phyloP scores from a whole-genome alignment of 2,888 invertebrate genomes.

The Nysson spinosus region DNA sequence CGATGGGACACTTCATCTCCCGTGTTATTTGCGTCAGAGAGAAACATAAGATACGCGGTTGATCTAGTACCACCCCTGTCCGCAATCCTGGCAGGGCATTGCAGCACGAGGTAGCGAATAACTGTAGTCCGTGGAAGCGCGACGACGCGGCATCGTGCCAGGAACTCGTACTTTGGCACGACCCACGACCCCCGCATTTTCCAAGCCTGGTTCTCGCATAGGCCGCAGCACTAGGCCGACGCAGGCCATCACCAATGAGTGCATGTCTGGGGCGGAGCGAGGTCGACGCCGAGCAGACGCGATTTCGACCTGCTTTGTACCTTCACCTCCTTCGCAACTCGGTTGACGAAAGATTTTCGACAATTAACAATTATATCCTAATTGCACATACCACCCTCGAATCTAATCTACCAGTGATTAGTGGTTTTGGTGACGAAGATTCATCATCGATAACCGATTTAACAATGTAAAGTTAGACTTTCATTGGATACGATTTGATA shows the following conservation, averaged over 20 bases:
- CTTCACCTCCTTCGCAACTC: slow-evolving; percentile 19
- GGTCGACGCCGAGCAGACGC: slow-evolving; percentile 62
- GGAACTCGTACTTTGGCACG: slow-evolving; percentile 64
- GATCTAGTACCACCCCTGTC: slow-evolving; percentile 49
- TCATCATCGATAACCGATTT: too few relatives aligned
- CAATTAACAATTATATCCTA: slow-evolving; percentile 37
- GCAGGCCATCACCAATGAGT: slow-evolving; percentile 75
- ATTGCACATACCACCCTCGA: too few relatives aligned
- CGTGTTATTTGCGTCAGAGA: slow-evolving; percentile 15
- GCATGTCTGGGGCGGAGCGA: slow-evolving; percentile 75
- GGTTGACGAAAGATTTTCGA: slow-evolving; percentile 9
- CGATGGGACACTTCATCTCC: slow-evolving; percentile 11
- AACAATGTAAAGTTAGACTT: too few relatives aligned
- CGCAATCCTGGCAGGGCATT: slow-evolving; percentile 46
- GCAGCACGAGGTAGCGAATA: slow-evolving; percentile 54
- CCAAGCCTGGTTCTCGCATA: slow-evolving; percentile 68
- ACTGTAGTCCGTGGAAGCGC: slow-evolving; percentile 63
- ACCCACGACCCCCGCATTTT: slow-evolving; percentile 64
- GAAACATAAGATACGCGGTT: slow-evolving; percentile 26
- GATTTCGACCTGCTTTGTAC: slow-evolving; percentile 62
- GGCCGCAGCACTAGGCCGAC: slow-evolving; percentile 74
- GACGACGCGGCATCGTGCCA: slow-evolving; percentile 74
- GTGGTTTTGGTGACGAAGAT: too few relatives aligned
- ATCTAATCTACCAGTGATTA: too few relatives aligned
- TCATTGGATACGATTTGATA: too few relatives aligned